These are phyloP conservation scores for Crotophaga sulcirostris DNA, from an alignment of 2,113 vertebrate species.

Conservation along the genomic window DNA sequence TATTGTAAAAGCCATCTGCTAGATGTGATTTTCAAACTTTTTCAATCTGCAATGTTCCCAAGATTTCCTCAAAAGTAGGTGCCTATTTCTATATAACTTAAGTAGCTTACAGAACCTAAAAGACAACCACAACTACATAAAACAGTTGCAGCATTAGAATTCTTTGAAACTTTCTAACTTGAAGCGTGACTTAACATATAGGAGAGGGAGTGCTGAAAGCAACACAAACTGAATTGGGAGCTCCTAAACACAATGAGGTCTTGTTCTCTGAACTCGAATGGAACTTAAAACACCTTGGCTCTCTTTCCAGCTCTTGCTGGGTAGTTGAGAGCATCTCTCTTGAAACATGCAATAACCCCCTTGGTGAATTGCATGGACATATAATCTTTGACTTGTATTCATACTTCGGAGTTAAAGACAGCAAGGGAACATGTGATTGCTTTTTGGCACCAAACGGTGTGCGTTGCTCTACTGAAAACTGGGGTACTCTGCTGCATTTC, in stretches of 20 bases:
- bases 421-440: background rate
- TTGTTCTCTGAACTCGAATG: background rate
- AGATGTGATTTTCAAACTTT: background rate
- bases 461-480: background rate
- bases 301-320: background rate
- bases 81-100: background rate
- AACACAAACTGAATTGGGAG: background rate
- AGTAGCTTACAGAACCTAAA: background rate
- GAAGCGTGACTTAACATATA: too few species aligned
- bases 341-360: background rate
- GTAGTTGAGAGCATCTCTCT: background rate
- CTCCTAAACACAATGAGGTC: background rate
- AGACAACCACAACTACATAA: background rate
- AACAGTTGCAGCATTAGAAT: background rate
- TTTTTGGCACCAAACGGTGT: background rate
- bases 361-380: accelerated
- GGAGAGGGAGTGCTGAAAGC: background rate
- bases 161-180: too few species aligned
- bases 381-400: background rate
- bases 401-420: background rate
- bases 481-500: background rate
- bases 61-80: background rate
- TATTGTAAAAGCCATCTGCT: background rate
- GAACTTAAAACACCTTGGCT: background rate
- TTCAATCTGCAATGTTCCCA: background rate